Evolutionary conservation across 2,888 invertebrate genomes (phyloP).

Genomic region (Athalia cordata): DNA sequence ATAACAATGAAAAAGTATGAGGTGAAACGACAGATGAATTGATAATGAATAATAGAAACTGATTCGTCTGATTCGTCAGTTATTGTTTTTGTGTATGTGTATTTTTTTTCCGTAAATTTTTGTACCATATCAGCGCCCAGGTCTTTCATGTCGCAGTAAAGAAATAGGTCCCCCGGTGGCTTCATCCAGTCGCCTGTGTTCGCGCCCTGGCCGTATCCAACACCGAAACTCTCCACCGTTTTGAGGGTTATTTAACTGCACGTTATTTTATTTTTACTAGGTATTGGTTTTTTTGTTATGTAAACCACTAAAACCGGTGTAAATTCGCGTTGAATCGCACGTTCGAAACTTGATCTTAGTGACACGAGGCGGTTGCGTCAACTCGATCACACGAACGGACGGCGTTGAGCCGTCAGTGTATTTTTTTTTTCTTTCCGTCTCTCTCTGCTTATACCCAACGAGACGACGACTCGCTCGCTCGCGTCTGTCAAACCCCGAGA

Average conservation of each 20-base stretch:
- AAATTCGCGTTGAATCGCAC: background rate
- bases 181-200: constrained; percentile 76
- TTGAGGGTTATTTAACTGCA: constrained; percentile 50
- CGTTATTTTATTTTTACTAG: background rate
- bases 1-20: too few species aligned
- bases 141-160: constrained; percentile 85
- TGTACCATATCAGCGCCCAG: constrained; percentile 88
- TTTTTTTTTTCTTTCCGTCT: constrained; percentile 49
- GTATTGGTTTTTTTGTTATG: background rate
- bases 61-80: background rate
- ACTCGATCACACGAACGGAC: constrained; percentile 31
- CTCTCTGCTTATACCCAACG: constrained; percentile 50
- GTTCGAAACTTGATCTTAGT: background rate
- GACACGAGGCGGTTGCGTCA: constrained; percentile 39
- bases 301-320: background rate
- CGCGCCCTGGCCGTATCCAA: constrained; percentile 68
- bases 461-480: background rate
- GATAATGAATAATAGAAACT: background rate
- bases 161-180: constrained; percentile 82
- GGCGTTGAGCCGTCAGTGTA: constrained; percentile 41
- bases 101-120: constrained; percentile 52
- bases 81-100: background rate
- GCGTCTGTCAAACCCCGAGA: constrained; percentile 40
- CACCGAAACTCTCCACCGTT: constrained; percentile 72
- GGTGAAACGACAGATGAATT: too few species aligned